phyloP scores from a whole-genome alignment of 1,140 invertebrate species.

The Drosophila obscura region DNA sequence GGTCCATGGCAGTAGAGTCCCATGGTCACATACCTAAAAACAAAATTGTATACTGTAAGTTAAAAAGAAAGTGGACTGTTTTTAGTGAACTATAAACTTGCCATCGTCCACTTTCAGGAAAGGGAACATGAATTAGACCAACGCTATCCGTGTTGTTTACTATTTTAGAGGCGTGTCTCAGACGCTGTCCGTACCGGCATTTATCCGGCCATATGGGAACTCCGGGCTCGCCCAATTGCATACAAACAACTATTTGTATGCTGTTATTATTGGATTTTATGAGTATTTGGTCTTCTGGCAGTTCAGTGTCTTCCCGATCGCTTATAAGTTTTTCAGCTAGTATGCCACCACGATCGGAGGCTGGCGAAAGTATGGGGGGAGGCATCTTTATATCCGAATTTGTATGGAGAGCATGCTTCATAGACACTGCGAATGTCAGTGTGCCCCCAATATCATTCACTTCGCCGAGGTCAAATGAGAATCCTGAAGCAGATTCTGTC shows the following conservation, averaged over 20 bases:
- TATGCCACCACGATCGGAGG: constrained; percentile 57
- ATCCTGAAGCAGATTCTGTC: constrained; percentile 85
- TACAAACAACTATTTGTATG: constrained; percentile 86
- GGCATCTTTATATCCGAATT: constrained; percentile 79
- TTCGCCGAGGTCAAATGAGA: constrained; percentile 88
- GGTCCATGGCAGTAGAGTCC: constrained; percentile 86
- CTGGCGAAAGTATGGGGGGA: constrained; percentile 35
- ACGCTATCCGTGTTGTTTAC: constrained; percentile 86
- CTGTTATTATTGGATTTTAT: constrained; percentile 76
- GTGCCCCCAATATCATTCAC: constrained; percentile 90
- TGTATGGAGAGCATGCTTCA: constrained; percentile 85
- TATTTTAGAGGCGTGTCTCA: constrained; percentile 85
- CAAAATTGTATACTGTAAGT: not conserved
- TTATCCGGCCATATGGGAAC: constrained; percentile 85
- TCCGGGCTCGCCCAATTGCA: constrained; percentile 85
- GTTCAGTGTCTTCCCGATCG: constrained; percentile 25
- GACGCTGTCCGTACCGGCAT: constrained; percentile 85
- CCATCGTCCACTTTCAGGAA: constrained; percentile 91
- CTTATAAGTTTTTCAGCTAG: constrained; percentile 72
- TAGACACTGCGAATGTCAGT: constrained; percentile 87
- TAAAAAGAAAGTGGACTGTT: too few relatives aligned
- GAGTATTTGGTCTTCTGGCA: not conserved
- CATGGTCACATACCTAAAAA: constrained; percentile 85
- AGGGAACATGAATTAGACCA: constrained; percentile 88
- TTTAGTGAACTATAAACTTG: constrained; percentile 62